Evolutionary conservation across 2,797 vertebrate species (phyloP).

Genomic region (Cirrhinus mrigala): DNA sequence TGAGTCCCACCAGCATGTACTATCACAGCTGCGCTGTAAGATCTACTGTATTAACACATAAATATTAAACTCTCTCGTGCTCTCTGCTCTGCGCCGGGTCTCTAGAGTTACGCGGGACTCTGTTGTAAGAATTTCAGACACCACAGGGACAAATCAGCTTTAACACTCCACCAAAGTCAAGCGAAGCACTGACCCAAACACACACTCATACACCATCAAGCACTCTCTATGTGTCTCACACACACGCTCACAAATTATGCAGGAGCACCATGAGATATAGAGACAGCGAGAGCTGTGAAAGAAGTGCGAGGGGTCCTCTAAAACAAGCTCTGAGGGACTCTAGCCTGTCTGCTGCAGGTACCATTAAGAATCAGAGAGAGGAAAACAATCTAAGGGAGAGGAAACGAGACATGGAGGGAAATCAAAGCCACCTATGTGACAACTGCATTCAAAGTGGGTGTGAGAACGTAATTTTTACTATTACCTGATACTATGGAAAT

Average conservation of each 20-base stretch:
- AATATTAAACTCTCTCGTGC: slow-evolving; percentile 39
- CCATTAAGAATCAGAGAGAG: slow-evolving; percentile 28
- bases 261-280: slow-evolving; percentile 31
- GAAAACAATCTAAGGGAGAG: neutral
- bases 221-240: slow-evolving; percentile 6
- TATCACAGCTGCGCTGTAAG: slow-evolving; percentile 30
- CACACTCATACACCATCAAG: slow-evolving; percentile 40
- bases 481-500: neutral
- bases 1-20: slow-evolving; percentile 11
- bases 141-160: slow-evolving; percentile 47
- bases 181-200: slow-evolving; percentile 40
- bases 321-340: slow-evolving; percentile 44
- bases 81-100: slow-evolving; percentile 18
- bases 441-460: neutral
- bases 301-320: slow-evolving; percentile 34
- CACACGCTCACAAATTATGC: slow-evolving; percentile 42
- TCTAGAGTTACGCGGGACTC: slow-evolving; percentile 31
- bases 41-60: slow-evolving; percentile 49
- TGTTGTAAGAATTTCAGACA: slow-evolving; percentile 45
- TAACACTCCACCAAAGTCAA: slow-evolving; percentile 45
- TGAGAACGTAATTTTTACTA: neutral
- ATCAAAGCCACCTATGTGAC: slow-evolving; percentile 13
- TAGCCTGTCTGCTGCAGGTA: slow-evolving; percentile 38
- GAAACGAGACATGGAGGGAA: slow-evolving; percentile 13
- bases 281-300: slow-evolving; percentile 49